A percentile compares a stretch with the other conserved stretches of the same genome.
These are phyloP conservation scores for Pseudomyrmex concolor DNA, from an alignment of 1,140 invertebrate species.

Conservation along the genomic window DNA sequence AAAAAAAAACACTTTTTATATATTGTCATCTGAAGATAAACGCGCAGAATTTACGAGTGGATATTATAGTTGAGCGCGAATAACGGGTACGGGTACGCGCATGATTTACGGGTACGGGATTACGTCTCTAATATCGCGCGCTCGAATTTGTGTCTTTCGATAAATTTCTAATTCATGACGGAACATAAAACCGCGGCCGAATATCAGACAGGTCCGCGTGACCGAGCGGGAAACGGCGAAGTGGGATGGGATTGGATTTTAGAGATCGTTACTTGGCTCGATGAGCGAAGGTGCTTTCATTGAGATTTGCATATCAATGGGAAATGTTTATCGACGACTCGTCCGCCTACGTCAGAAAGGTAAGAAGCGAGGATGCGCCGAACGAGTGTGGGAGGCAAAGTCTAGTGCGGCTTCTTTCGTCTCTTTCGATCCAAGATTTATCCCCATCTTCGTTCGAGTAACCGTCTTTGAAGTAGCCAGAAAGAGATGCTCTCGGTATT, in stretches of 20 bases:
- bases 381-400: neutral
- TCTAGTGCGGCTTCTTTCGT: neutral
- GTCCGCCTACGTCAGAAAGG: conserved; percentile 42
- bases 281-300: conserved; percentile 48
- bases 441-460: conserved; percentile 25
- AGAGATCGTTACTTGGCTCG: conserved; percentile 61
- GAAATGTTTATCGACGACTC: conserved; percentile 73
- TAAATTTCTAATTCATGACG: conserved; percentile 69
- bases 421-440: conserved; percentile 30
- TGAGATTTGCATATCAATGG: conserved; percentile 72
- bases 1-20: too few relatives aligned
- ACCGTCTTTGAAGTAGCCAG: conserved; percentile 45
- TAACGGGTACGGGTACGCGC: too few relatives aligned
- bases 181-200: conserved; percentile 50
- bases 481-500: conserved; percentile 48
- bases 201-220: conserved; percentile 39
- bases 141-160: conserved; percentile 44
- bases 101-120: conserved; percentile 13
- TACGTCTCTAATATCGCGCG: conserved; percentile 31
- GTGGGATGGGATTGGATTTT: conserved; percentile 58
- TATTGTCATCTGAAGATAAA: neutral
- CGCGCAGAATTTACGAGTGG: neutral
- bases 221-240: neutral
- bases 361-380: neutral
- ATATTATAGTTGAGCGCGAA: neutral